A percentile compares a stretch with the other conserved stretches of the same genome.
These are phyloP conservation scores for Ephestia elutella DNA, from an alignment of 1,140 invertebrate species.

Conservation along the genomic window DNA sequence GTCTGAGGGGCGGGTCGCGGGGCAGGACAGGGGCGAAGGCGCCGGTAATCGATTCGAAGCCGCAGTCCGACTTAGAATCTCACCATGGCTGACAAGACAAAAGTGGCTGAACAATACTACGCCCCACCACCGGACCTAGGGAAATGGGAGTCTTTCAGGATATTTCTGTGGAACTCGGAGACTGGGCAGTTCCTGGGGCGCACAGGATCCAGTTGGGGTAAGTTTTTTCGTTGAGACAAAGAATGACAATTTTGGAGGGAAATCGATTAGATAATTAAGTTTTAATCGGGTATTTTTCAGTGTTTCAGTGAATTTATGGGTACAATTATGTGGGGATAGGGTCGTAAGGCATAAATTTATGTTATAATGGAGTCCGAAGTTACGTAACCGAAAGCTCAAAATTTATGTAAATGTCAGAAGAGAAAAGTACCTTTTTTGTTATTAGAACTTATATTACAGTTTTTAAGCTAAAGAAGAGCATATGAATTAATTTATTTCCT, in stretches of 20 bases:
- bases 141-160: slow-evolving; percentile 88
- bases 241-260: slow-evolving; percentile 33
- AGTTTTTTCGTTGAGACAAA: slow-evolving; percentile 67
- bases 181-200: slow-evolving; percentile 90
- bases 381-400: neutral
- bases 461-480: no score
- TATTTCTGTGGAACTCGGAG: slow-evolving; percentile 91
- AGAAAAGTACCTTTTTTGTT: neutral
- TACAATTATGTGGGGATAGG: neutral
- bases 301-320: no score
- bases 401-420: no score
- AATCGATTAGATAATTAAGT: slow-evolving; percentile 13
- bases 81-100: slow-evolving; percentile 83
- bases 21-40: slow-evolving; percentile 51
- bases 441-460: neutral
- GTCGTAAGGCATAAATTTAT: no score
- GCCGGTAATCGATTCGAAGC: slow-evolving; percentile 61
- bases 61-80: slow-evolving; percentile 63
- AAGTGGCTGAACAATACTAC: slow-evolving; percentile 84
- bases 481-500: no score
- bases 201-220: slow-evolving; percentile 92
- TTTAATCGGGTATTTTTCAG: no score
- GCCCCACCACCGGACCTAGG: slow-evolving; percentile 84
- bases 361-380: neutral
- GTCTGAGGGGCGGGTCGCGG: slow-evolving; percentile 27